Percentiles rank a stretch among this genome's conserved stretches.
These are phyloP conservation scores for Albula glossodonta DNA, from an alignment of 2,113 vertebrate species.

Conservation along the genomic window DNA sequence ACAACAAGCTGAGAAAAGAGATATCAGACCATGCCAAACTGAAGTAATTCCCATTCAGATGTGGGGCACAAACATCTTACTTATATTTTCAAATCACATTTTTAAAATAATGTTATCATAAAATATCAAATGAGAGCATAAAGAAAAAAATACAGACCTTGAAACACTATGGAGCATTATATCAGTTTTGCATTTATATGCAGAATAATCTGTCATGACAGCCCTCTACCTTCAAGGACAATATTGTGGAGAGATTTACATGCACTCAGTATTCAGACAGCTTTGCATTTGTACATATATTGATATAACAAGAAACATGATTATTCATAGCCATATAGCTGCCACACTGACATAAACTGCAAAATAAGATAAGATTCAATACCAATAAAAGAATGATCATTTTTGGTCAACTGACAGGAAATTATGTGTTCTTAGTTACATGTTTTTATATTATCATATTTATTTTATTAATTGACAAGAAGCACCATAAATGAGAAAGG, in stretches of 20 bases:
- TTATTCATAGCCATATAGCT: slow-evolving; percentile 32
- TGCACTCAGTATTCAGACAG: slow-evolving; percentile 63
- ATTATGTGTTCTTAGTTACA: neutral
- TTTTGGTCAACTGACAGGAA: neutral
- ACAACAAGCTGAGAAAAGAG: neutral
- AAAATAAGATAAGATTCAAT: neutral
- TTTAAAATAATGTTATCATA: neutral
- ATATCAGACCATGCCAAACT: neutral
- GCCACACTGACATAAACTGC: neutral
- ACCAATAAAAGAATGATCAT: neutral
- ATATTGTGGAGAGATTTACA: slow-evolving; percentile 67
- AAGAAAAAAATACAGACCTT: neutral
- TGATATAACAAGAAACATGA: slow-evolving; percentile 62
- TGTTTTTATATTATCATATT: neutral
- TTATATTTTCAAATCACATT: neutral
- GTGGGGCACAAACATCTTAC: neutral
- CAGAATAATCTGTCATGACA: slow-evolving; percentile 42
- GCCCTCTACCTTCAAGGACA: slow-evolving; percentile 40
- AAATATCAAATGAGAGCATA: neutral
- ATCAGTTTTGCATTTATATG: slow-evolving; percentile 20
- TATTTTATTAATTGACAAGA: no score
- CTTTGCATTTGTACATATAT: slow-evolving; percentile 65
- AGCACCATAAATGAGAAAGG: no score
- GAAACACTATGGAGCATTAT: neutral
- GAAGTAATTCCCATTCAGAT: neutral